phyloP scores from a whole-genome alignment of 2,888 invertebrate genomes.

The Girardia tigrina region DNA sequence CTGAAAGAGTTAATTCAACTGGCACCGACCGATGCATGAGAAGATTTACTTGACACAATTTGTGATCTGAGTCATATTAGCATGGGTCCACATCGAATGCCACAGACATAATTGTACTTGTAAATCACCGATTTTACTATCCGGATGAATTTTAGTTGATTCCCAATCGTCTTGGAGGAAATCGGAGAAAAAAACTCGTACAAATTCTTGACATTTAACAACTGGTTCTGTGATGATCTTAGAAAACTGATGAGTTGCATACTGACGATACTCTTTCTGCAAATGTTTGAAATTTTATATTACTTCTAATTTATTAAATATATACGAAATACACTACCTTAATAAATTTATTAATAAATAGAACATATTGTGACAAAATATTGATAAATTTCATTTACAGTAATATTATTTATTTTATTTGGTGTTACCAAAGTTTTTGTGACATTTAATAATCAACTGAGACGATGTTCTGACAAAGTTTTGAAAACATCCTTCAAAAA shows the following conservation, averaged over 20 bases:
- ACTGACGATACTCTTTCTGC: slow-evolving; percentile 5
- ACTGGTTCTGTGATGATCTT: not conserved
- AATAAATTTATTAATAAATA: too few species aligned
- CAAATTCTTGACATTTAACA: slow-evolving; percentile 1
- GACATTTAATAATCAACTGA: too few species aligned
- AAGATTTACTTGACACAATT: not conserved
- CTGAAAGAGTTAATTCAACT: not conserved
- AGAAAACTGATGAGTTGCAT: not conserved
- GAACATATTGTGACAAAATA: too few species aligned
- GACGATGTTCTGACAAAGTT: too few species aligned
- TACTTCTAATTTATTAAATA: too few species aligned
- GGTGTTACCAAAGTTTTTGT: too few species aligned
- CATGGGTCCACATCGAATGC: slow-evolving; percentile 33
- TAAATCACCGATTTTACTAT: slow-evolving; percentile 19
- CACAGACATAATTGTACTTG: slow-evolving; percentile 24
- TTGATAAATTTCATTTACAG: too few species aligned
- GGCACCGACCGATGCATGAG: not conserved
- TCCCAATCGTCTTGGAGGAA: slow-evolving; percentile 25
- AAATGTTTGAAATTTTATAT: too few species aligned
- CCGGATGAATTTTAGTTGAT: not conserved
- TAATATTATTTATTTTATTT: too few species aligned
- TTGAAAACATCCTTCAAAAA: too few species aligned
- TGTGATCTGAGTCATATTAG: slow-evolving; percentile 25
- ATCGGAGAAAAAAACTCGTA: slow-evolving; percentile 10
- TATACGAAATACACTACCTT: too few species aligned